Conservation (phyloP, 2,888 invertebrate species). For the Melieria crassipennis region DNA sequence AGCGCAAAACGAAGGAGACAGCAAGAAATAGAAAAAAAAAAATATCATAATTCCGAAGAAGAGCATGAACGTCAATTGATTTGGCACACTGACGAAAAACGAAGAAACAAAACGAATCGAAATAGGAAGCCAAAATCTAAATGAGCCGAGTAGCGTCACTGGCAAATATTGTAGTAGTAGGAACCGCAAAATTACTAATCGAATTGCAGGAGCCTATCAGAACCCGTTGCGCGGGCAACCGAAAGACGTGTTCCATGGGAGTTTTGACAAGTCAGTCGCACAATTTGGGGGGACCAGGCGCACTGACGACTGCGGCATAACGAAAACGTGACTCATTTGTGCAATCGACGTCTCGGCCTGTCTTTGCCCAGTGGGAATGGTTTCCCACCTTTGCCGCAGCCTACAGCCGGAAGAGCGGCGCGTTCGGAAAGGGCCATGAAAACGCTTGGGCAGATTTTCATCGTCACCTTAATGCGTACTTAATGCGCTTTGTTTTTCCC, state of each 20-base stretch:
- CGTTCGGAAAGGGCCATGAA: neutral
- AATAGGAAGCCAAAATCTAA: neutral
- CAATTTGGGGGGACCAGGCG: too few species aligned
- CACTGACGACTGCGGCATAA: too few species aligned
- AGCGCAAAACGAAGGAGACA: constrained; percentile 6
- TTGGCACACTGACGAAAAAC: constrained; percentile 16
- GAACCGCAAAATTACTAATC: neutral
- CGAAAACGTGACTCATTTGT: too few species aligned
- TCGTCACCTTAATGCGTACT: constrained; percentile 16
- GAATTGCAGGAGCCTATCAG: too few species aligned
- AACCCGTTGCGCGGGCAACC: too few species aligned
- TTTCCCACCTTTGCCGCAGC: constrained; percentile 9
- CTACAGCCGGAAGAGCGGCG: constrained; percentile 18
- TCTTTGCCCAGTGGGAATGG: constrained; percentile 9
- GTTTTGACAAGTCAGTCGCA: too few species aligned
- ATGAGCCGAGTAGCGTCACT: neutral
- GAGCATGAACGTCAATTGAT: constrained; percentile 19
- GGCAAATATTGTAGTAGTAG: constrained; percentile 9
- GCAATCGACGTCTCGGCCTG: too few species aligned
- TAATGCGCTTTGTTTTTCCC: neutral
- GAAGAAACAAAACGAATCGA: neutral
- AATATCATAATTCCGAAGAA: neutral
- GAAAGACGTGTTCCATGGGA: too few species aligned
- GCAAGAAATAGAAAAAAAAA: constrained; percentile 10
- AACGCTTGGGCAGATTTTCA: constrained; percentile 6